Conservation (phyloP, 1,140 invertebrate species). For the Nomia melanderi region DNA sequence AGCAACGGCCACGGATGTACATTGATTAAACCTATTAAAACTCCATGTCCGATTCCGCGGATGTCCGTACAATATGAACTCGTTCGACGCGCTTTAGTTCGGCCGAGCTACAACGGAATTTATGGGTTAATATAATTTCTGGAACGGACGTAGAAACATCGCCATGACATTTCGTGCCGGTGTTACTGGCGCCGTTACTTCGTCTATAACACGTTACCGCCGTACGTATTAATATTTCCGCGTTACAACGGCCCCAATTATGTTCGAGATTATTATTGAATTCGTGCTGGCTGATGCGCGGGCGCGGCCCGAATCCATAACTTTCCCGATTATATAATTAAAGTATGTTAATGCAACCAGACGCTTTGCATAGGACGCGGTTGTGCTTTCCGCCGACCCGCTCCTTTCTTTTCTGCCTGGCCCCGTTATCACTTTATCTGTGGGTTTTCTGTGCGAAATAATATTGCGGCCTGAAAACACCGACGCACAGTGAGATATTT, state of each 20-base stretch:
- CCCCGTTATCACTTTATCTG: background rate
- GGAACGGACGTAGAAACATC: constrained; percentile 39
- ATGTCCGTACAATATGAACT: constrained; percentile 40
- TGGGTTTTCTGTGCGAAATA: background rate
- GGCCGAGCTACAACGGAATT: constrained; percentile 41
- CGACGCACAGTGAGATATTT: too few species aligned
- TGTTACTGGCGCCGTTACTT: background rate
- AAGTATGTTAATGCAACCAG: constrained; percentile 32
- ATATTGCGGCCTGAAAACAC: background rate
- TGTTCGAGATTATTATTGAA: constrained; percentile 42
- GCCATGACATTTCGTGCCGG: constrained; percentile 18
- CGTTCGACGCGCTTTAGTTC: constrained; percentile 29
- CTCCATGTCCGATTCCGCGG: constrained; percentile 35
- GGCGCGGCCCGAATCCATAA: constrained; percentile 34
- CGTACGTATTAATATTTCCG: constrained; percentile 36
- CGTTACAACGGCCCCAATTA: constrained; percentile 25
- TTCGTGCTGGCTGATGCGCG: constrained; percentile 25
- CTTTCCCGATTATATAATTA: constrained; percentile 16
- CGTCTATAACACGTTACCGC: background rate
- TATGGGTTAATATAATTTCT: constrained; percentile 59
- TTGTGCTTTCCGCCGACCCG: background rate
- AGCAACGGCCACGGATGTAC: constrained; percentile 23
- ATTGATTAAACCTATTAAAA: constrained; percentile 51
- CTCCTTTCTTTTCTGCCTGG: background rate
- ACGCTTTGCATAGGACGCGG: constrained; percentile 33